Evolutionary conservation across 2,797 vertebrate species (phyloP), one percentile per base, ranked within the genome.

Genomic region (Xenops minutus): DNA sequence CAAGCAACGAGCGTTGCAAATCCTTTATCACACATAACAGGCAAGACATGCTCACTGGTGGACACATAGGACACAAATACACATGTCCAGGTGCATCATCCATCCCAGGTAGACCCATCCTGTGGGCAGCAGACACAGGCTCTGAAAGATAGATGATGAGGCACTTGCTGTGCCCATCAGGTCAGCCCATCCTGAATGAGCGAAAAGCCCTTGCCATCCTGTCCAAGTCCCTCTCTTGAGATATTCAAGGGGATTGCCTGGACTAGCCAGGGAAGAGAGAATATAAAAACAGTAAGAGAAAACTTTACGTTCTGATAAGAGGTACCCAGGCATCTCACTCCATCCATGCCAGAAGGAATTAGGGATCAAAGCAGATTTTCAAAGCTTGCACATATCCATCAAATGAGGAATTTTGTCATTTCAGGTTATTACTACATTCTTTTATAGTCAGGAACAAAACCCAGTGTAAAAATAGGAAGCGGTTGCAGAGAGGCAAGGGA

Each of bases 81-180:
- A 22, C 0, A 0, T 13, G 13, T 54, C 32, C 52, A 49, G 26
- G 19, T 0, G 2, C 32, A 37, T 37, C 1, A 3, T 54, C 1
- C 7, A 5, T 4, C 32, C 29, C 3, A 3, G 17, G 36, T 21
- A 79, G 27, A 62, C 2, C 6, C 7, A 9, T 73, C n/a, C 59
- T 41, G 9, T 1, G 2, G 14, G n/a, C 66, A 75, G 23, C 18
- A 84, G 32, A 34, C 2, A 2, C 16, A 9, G 19, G 14, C 19
- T 77, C n/a, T 8, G 4, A 29, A 13, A 9, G 27, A 37, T 7
- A 10, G 6, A 24, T 30, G 19, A 32, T 26, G 36, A 63, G 41
- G 9, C 20, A 51, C 1, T 27, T 68, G 44, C 36, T 66, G 12
- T 36, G n/a, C 16, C 37, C 24, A 14, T 7, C 3, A 1, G 3